Evolutionary conservation across 2,888 invertebrate genomes (phyloP), one percentile per base, ranked within the genome.

Genomic region (Drosophila pseudotakahashii): DNA sequence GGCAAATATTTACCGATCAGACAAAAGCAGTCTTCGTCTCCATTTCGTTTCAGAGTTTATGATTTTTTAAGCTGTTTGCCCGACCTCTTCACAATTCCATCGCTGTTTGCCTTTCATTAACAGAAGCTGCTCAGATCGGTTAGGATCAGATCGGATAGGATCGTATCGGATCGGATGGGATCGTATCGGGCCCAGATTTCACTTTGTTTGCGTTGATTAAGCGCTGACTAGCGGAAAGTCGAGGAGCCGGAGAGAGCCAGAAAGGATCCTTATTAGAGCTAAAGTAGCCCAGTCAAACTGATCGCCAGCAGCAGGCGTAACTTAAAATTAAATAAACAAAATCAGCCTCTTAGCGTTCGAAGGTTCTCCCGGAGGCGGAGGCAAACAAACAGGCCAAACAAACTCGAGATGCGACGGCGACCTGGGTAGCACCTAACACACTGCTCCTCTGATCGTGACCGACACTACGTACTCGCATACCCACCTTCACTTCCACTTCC

Each of bases 61-160:
- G 82, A 87, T 84, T 82, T 84, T 84, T 84, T 84, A 87, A 84
- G 84, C 88, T 84, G 88, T 84, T 84, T 84, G 62, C 85, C 32
- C 34, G 73, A 68, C 60, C 78, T 80, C 82, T 82, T 77, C 78
- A 86, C 83, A 74, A 64, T 80, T 81, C 79, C 67, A 52, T 66
- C 61, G 71, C 41, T 84, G 68, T 84, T 84, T 84, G 79, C 81
- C 41, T 84, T 84, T 84, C 84, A 84, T 84, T 84, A 84, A 87
- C 87, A 82, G 82, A 76, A 84, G 76, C 78, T 71, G 76, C 64
- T 69, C 58, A 41, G 50, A 37, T 54, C 42, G 30, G 70, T 26
- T 52, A 51, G 45, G 44, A 19, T 69, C 58, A 36, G 50, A 37
- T 54, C 42, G 30, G 70, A 19, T 52, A 45, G 45, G 44, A 14